Evolutionary conservation across 2,113 vertebrate genomes (phyloP).

Genomic region (Oncorhynchus kisutch): DNA sequence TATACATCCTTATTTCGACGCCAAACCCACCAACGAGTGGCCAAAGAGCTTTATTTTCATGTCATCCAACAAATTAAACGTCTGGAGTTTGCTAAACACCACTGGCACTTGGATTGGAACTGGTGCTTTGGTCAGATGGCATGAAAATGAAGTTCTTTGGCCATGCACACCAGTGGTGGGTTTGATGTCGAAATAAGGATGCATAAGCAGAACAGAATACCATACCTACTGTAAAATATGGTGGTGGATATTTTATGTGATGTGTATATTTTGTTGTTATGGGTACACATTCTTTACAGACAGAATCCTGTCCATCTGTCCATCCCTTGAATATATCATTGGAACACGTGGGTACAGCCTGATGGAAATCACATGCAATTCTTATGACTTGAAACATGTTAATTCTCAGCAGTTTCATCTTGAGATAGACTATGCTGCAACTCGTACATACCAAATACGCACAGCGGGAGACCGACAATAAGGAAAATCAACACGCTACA

Average conservation of each 20-base stretch:
- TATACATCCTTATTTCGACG: no score
- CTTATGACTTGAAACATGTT: not conserved
- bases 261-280: not conserved
- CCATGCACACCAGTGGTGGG: no score
- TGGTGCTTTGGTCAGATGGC: no score
- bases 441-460: not conserved
- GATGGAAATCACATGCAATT: not conserved
- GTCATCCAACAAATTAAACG: not conserved
- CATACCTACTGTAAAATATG: not conserved
- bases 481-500: not conserved
- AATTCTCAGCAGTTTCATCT: not conserved
- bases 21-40: no score
- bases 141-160: no score
- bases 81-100: not conserved
- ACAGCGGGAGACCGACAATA: not conserved
- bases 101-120: no score
- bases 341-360: not conserved
- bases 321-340: not conserved
- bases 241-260: not conserved
- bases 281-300: not conserved
- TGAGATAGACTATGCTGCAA: not conserved
- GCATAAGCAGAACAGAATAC: no score
- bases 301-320: not conserved
- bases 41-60: no score
- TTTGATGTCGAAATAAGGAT: no score